These are phyloP conservation scores for Macrotrachela quadricornifera DNA, from an alignment of 1,140 invertebrate species.

Conservation along the genomic window DNA sequence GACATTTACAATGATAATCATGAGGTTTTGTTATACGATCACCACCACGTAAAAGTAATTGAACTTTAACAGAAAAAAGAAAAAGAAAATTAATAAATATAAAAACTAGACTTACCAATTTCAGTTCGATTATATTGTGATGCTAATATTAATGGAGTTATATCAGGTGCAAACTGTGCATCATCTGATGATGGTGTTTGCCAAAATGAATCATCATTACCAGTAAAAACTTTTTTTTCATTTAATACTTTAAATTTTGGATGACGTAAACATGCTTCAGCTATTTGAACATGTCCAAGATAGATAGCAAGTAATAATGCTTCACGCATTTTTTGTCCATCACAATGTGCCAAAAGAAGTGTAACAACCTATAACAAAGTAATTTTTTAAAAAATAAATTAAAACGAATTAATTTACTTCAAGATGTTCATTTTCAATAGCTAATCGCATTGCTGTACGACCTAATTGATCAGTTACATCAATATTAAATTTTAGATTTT, in stretches of 20 bases:
- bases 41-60: conserved; percentile 23
- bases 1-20: conserved; percentile 38
- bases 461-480: conserved; percentile 20
- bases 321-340: conserved; percentile 19
- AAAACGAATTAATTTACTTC: conserved; percentile 14
- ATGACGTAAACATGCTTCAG: conserved; percentile 23
- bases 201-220: conserved; percentile 19
- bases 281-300: conserved; percentile 22
- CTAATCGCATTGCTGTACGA: conserved; percentile 17
- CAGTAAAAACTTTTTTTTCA: conserved; percentile 18
- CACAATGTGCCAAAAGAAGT: conserved; percentile 18
- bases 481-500: conserved; percentile 16
- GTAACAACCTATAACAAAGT: conserved; percentile 16
- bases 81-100: too few species aligned
- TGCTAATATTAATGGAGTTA: conserved; percentile 27
- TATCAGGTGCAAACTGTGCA: conserved; percentile 28
- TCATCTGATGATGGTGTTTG: conserved; percentile 14
- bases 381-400: too few species aligned
- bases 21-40: conserved; percentile 35
- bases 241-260: conserved; percentile 20
- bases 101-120: conserved; percentile 25
- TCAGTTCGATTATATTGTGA: conserved; percentile 27
- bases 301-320: conserved; percentile 24
- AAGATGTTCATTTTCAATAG: conserved; percentile 21
- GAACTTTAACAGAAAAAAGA: conserved; percentile 14